These are phyloP conservation scores for Oscheius sp. DNA, from an alignment of 2,888 invertebrate genomes.

Conservation along the genomic window DNA sequence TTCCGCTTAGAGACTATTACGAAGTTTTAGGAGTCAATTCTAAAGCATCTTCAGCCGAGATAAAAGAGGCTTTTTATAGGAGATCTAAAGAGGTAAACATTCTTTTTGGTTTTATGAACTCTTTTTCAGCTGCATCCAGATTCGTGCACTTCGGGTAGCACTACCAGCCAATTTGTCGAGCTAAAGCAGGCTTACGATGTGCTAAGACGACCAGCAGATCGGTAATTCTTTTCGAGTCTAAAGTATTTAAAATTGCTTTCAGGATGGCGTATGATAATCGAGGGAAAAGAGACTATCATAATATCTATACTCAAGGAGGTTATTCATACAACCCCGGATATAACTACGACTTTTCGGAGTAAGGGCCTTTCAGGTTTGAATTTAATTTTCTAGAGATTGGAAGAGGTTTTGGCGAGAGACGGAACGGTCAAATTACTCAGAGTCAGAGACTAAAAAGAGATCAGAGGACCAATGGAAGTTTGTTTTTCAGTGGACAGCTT, in stretches of 20 bases:
- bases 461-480: slow-evolving; percentile 47
- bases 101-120: background rate
- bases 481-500: slow-evolving; percentile 49
- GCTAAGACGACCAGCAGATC: slow-evolving; percentile 57
- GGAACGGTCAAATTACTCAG: slow-evolving; percentile 1
- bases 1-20: slow-evolving; percentile 30
- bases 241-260: background rate
- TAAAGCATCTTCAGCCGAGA: slow-evolving; percentile 52
- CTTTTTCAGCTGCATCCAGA: slow-evolving; percentile 61
- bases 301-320: slow-evolving; percentile 1
- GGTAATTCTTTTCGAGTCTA: slow-evolving; percentile 24
- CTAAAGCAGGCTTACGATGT: slow-evolving; percentile 60
- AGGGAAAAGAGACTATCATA: slow-evolving; percentile 12
- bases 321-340: background rate
- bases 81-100: slow-evolving; percentile 59
- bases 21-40: slow-evolving; percentile 58
- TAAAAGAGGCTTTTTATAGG: slow-evolving; percentile 63
- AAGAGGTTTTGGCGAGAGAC: slow-evolving; percentile 15
- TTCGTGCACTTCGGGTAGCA: slow-evolving; percentile 37
- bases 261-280: slow-evolving; percentile 23
- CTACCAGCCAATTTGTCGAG: slow-evolving; percentile 56
- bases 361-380: background rate
- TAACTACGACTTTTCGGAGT: slow-evolving; percentile 18
- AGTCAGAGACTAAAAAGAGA: slow-evolving; percentile 6
- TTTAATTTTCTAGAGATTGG: slow-evolving; percentile 20